Evolutionary conservation across 2,888 invertebrate genomes (phyloP).

Genomic region (Dexiosoma caninum): DNA sequence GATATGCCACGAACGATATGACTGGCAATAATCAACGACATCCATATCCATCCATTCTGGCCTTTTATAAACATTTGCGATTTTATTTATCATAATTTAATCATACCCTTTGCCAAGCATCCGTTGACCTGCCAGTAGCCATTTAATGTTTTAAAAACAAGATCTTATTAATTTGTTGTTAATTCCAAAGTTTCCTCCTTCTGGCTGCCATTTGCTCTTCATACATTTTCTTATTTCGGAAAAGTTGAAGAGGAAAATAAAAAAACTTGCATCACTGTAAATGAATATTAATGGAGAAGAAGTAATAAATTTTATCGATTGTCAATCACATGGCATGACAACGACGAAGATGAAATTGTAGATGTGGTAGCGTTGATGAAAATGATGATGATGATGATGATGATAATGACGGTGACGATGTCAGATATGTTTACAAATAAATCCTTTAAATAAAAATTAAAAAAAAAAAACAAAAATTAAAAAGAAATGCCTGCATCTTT

Average conservation of each 20-base stretch:
- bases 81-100: slow-evolving; percentile 36
- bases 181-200: slow-evolving; percentile 34
- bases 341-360: neutral
- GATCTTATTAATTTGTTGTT: slow-evolving; percentile 57
- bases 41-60: slow-evolving; percentile 15
- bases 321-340: slow-evolving; percentile 32
- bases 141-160: slow-evolving; percentile 16
- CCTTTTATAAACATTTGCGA: neutral
- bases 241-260: slow-evolving; percentile 32
- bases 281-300: slow-evolving; percentile 35
- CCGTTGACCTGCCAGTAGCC: slow-evolving; percentile 5
- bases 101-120: slow-evolving; percentile 4
- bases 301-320: slow-evolving; percentile 45
- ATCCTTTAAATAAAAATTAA: neutral
- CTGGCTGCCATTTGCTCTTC: neutral
- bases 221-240: slow-evolving; percentile 5
- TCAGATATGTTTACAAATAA: slow-evolving; percentile 16
- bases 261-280: slow-evolving; percentile 17
- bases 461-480: neutral
- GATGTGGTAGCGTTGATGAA: neutral
- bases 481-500: slow-evolving; percentile 2
- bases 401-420: neutral
- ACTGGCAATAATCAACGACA: neutral
- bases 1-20: neutral
- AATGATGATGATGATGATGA: neutral